These are phyloP conservation scores for Drosophila saltans DNA, from an alignment of 1,140 invertebrate genomes.

Conservation along the genomic window DNA sequence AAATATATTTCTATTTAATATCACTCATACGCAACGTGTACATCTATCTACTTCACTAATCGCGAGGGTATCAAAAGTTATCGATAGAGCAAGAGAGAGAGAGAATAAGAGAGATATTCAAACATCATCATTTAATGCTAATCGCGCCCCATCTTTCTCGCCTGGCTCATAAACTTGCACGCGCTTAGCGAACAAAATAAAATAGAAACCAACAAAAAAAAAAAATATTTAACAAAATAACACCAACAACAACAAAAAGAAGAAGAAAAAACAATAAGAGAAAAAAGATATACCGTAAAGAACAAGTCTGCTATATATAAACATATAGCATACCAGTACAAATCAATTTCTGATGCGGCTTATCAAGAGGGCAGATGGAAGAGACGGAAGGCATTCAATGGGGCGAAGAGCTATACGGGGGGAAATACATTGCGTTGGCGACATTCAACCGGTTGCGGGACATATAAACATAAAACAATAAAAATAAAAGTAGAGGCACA, in stretches of 20 bases:
- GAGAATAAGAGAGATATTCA: background rate
- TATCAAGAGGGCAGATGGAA: background rate
- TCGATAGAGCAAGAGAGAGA: background rate
- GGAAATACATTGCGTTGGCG: constrained; percentile 5
- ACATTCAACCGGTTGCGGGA: constrained; percentile 22
- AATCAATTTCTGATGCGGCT: constrained; percentile 17
- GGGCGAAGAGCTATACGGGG: background rate
- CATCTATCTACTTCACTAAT: background rate
- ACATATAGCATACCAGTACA: constrained; percentile 9
- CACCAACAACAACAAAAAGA: background rate
- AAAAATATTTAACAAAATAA: background rate
- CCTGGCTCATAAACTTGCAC: constrained; percentile 11
- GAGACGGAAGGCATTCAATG: background rate
- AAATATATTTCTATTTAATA: background rate
- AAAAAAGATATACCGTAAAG: constrained; percentile 20
- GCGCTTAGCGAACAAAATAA: constrained; percentile 5
- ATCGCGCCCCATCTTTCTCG: constrained; percentile 4
- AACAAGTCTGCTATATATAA: constrained; percentile 11
- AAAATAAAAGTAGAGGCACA: constrained; percentile 15
- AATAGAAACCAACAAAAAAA: background rate
- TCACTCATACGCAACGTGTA: background rate
- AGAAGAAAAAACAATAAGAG: background rate
- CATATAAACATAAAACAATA: constrained; percentile 17
- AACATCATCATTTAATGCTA: constrained; percentile 10
- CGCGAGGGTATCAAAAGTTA: background rate